phyloP scores from a whole-genome alignment of 1,140 invertebrate genomes.

The Euura lappo region DNA sequence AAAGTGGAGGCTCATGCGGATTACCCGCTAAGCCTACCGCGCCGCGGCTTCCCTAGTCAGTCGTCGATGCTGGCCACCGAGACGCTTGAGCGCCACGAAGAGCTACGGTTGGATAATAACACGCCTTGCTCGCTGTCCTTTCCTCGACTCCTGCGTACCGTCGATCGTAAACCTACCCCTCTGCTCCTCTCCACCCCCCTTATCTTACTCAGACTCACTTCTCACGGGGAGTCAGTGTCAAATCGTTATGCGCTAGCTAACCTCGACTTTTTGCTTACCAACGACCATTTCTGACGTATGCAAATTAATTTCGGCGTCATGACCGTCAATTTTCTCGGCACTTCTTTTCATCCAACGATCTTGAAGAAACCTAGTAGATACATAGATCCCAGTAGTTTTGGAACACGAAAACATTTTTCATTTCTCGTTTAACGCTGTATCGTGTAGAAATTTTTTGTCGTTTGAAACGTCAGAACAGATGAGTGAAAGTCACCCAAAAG shows the following conservation, averaged over 20 bases:
- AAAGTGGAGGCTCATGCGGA: slow-evolving; percentile 48
- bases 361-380: too few species aligned
- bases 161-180: slow-evolving; percentile 46
- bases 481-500: too few species aligned
- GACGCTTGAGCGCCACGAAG: slow-evolving; percentile 44
- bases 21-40: slow-evolving; percentile 30
- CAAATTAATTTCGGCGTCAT: too few species aligned
- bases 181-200: slow-evolving; percentile 27
- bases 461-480: too few species aligned
- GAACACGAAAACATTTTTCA: too few species aligned
- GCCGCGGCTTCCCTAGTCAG: slow-evolving; percentile 20
- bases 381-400: too few species aligned
- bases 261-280: too few species aligned
- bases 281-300: too few species aligned
- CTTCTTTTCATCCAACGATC: too few species aligned
- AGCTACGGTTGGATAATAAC: slow-evolving; percentile 58
- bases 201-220: slow-evolving; percentile 29
- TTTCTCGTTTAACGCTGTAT: too few species aligned
- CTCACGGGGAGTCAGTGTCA: slow-evolving; percentile 46
- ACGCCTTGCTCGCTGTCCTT: slow-evolving; percentile 51
- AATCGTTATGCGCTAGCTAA: slow-evolving; percentile 25
- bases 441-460: too few species aligned
- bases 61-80: not conserved
- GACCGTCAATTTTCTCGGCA: too few species aligned
- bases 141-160: slow-evolving; percentile 44